Percentiles rank a stretch among this genome's conserved stretches.
Conservation (phyloP, 53 echinoderm and acorn worm species). For the Holothuria leucospilota region DNA sequence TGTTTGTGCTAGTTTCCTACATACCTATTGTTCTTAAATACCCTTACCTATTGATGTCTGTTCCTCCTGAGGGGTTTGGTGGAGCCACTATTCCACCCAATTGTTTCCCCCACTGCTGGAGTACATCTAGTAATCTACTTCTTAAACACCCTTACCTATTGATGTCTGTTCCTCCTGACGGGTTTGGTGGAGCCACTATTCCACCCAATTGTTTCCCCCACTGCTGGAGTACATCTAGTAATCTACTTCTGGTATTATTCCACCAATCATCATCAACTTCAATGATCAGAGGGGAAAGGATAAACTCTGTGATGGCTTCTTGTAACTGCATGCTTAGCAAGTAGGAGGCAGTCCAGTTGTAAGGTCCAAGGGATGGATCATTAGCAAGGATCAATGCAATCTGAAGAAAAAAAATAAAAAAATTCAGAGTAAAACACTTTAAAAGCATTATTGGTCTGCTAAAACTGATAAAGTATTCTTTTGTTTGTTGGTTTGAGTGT, state of each 20-base stretch:
- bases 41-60: slow-evolving; percentile 2
- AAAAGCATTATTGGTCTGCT: too few species aligned
- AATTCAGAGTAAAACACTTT: too few species aligned
- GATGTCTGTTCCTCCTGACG: background rate
- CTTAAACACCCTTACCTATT: background rate
- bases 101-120: slow-evolving; percentile 49
- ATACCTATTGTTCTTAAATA: background rate
- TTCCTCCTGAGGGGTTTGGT: background rate
- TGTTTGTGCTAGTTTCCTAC: too few species aligned
- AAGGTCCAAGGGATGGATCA: slow-evolving; percentile 71
- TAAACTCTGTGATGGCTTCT: slow-evolving; percentile 47
- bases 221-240: slow-evolving; percentile 58
- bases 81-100: background rate
- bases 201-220: slow-evolving; percentile 25
- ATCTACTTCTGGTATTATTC: slow-evolving; percentile 39
- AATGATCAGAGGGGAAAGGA: slow-evolving; percentile 42
- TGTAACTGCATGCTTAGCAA: slow-evolving; percentile 35
- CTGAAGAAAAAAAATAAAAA: background rate
- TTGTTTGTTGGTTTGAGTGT: too few species aligned
- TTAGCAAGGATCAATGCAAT: slow-evolving; percentile 27
- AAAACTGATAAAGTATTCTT: too few species aligned
- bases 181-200: background rate
- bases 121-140: slow-evolving; percentile 48
- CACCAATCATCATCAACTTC: slow-evolving; percentile 65
- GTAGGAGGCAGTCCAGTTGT: slow-evolving; percentile 72